Evolutionary conservation across 2,888 invertebrate genomes (phyloP).

Genomic region (Machimus rusticus): DNA sequence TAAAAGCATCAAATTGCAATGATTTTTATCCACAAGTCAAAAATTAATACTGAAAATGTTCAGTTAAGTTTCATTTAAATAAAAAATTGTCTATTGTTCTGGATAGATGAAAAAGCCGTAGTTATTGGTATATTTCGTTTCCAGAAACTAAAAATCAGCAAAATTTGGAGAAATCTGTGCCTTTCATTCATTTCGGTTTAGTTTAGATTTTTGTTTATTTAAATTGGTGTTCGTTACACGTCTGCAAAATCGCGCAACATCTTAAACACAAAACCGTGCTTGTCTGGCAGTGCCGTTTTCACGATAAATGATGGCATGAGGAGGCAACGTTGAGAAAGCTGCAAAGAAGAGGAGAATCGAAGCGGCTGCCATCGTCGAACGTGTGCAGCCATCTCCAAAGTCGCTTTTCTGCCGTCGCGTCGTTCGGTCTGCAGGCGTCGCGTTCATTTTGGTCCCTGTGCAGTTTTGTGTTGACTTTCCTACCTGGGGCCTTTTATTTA

Average conservation of each 20-base stretch:
- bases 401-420: slow-evolving; percentile 53
- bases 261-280: background rate
- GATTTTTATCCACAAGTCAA: too few relatives aligned
- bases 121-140: too few relatives aligned
- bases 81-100: too few relatives aligned
- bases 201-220: too few relatives aligned
- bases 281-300: background rate
- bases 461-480: slow-evolving; percentile 36
- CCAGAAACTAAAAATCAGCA: too few relatives aligned
- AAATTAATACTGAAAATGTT: too few relatives aligned
- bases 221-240: background rate
- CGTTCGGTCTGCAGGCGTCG: slow-evolving; percentile 47
- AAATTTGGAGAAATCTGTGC: too few relatives aligned
- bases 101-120: too few relatives aligned
- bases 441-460: slow-evolving; percentile 45
- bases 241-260: background rate
- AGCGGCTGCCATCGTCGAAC: background rate
- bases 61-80: too few relatives aligned
- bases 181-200: too few relatives aligned
- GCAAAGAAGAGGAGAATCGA: background rate
- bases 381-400: slow-evolving; percentile 44
- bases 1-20: too few relatives aligned
- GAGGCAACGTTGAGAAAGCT: background rate
- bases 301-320: background rate
- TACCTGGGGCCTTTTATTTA: slow-evolving; percentile 17